Evolutionary conservation across 2,888 invertebrate genomes (phyloP).

Genomic region (Spialia ferax): DNA sequence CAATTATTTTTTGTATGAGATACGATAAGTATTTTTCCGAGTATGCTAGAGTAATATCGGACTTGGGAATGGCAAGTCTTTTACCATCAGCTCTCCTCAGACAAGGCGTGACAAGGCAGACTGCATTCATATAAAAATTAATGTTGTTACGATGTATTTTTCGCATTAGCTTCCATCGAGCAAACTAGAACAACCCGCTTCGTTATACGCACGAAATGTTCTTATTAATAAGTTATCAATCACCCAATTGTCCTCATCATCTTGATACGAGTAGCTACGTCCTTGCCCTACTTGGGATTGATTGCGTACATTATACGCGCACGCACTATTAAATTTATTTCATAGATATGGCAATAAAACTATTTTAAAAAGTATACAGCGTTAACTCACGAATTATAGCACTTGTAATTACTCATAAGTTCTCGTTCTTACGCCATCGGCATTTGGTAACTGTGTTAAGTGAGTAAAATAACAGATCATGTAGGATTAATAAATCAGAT

Average conservation of each 20-base stretch:
- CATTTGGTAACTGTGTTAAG: background rate
- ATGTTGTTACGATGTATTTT: too few relatives aligned
- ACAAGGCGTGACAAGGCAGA: too few relatives aligned
- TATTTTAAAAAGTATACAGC: constrained; percentile 8
- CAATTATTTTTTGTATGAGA: too few relatives aligned
- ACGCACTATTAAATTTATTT: background rate
- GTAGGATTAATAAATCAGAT: background rate
- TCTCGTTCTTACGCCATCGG: background rate
- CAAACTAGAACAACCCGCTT: constrained; percentile 7
- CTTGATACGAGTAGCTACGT: constrained; percentile 19
- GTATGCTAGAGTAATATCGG: too few relatives aligned
- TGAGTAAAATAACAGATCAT: background rate
- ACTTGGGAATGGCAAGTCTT: too few relatives aligned
- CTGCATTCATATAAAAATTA: too few relatives aligned
- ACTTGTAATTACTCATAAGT: background rate
- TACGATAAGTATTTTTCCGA: too few relatives aligned
- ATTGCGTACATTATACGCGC: background rate
- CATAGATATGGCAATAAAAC: constrained; percentile 3
- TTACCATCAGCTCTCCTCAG: too few relatives aligned
- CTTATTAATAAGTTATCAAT: constrained; percentile 33
- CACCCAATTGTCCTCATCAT: constrained; percentile 31
- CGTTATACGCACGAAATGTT: constrained; percentile 21
- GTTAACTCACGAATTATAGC: constrained; percentile 4
- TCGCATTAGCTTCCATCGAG: background rate
- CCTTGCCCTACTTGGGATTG: constrained; percentile 25